These are phyloP conservation scores for Tilapia sparmanii DNA, from an alignment of 2,113 vertebrate species.

Conservation along the genomic window DNA sequence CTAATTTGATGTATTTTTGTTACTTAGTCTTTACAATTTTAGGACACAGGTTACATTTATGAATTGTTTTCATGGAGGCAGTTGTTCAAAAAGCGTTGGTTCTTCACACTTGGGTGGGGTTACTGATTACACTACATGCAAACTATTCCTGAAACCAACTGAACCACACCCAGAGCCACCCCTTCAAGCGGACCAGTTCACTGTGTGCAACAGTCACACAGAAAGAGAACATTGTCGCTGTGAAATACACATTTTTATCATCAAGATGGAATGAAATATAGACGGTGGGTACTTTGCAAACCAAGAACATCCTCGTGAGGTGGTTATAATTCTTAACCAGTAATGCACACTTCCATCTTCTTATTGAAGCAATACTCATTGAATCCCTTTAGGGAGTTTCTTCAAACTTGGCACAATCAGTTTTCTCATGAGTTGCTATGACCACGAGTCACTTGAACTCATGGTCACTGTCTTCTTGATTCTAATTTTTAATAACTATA, in stretches of 20 bases:
- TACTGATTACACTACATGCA: neutral
- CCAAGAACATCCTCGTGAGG: neutral
- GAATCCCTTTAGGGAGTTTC: neutral
- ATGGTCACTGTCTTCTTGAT: neutral
- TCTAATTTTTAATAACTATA: neutral
- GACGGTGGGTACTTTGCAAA: neutral
- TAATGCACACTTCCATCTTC: neutral
- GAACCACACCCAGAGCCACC: neutral
- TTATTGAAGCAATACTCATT: neutral
- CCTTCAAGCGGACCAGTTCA: neutral
- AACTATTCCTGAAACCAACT: neutral
- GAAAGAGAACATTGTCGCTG: neutral
- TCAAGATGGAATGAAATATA: neutral
- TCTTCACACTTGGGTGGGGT: neutral
- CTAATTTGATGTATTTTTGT: neutral
- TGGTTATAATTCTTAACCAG: neutral
- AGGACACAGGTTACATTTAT: neutral
- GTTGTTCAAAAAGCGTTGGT: accelerated
- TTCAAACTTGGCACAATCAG: neutral
- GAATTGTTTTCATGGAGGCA: neutral
- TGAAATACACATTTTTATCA: neutral
- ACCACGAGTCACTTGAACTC: neutral
- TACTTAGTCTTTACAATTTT: neutral
- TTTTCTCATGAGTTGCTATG: neutral
- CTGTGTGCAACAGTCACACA: neutral